Conservation (phyloP, 2,113 vertebrate genomes). For the Glareola pratincola region DNA sequence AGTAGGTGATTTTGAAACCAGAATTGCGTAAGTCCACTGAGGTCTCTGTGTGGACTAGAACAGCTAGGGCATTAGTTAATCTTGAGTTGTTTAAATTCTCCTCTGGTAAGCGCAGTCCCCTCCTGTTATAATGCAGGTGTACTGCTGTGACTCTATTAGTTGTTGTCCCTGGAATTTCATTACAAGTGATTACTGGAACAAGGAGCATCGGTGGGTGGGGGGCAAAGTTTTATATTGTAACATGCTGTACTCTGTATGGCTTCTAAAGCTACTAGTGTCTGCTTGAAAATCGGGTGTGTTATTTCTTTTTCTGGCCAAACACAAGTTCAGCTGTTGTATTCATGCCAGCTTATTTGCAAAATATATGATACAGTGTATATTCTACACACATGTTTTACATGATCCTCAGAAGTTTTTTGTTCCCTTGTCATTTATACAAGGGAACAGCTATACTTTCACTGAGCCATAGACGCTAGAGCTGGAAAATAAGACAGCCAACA, state of each 20-base stretch:
- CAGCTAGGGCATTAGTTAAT: slow-evolving; percentile 21
- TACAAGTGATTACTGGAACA: slow-evolving; percentile 49
- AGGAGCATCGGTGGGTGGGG: neutral
- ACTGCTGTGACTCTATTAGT: slow-evolving; percentile 60
- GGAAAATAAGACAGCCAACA: neutral
- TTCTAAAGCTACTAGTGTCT: neutral
- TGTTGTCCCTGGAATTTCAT: slow-evolving; percentile 43
- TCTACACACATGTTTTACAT: neutral
- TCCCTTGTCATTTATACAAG: neutral
- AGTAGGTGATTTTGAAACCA: neutral
- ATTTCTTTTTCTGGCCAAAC: neutral
- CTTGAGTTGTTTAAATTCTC: slow-evolving; percentile 44
- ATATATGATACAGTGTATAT: neutral
- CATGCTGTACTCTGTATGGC: neutral
- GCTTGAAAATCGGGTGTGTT: neutral
- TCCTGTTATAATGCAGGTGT: slow-evolving; percentile 20
- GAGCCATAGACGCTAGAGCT: neutral
- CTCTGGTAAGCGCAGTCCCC: slow-evolving; percentile 17
- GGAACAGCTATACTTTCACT: neutral
- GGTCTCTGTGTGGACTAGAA: neutral
- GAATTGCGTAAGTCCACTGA: neutral
- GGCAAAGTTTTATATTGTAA: neutral
- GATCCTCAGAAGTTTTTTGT: neutral
- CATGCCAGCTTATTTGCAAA: neutral
- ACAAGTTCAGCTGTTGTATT: neutral